Evolutionary conservation across 1,140 invertebrate genomes (phyloP).

Genomic region (Schlechtendalia chinensis): DNA sequence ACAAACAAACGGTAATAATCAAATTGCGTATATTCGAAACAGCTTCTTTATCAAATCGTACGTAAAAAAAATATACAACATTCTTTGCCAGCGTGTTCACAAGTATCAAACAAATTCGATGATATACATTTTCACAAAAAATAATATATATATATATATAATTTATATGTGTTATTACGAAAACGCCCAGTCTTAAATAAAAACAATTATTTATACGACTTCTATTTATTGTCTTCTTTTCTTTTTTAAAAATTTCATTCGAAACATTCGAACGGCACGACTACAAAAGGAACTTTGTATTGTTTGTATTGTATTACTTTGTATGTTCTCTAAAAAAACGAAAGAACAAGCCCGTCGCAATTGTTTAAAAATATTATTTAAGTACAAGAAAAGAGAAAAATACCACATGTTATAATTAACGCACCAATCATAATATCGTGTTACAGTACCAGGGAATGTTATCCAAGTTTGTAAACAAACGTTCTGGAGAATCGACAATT

Average conservation of each 20-base stretch:
- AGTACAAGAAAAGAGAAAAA: too few relatives aligned
- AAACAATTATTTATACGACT: background rate
- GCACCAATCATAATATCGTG: too few relatives aligned
- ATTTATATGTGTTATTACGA: background rate
- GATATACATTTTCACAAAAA: background rate
- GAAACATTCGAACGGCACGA: background rate
- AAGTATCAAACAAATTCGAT: background rate
- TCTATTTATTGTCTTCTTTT: background rate
- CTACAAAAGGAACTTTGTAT: too few relatives aligned
- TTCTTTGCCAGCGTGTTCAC: background rate
- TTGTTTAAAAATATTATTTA: too few relatives aligned
- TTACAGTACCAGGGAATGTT: too few relatives aligned
- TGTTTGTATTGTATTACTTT: too few relatives aligned
- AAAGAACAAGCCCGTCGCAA: too few relatives aligned
- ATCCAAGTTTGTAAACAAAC: too few relatives aligned
- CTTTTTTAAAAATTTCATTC: background rate
- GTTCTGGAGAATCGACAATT: too few relatives aligned
- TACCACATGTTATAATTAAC: too few relatives aligned
- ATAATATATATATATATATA: background rate
- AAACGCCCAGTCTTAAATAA: background rate
- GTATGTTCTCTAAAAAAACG: too few relatives aligned
- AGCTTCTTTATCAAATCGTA: background rate
- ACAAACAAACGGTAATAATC: too few relatives aligned
- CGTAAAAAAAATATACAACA: background rate
- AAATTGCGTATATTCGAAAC: background rate